Percentiles rank a stretch among this genome's conserved stretches.
phyloP scores from a whole-genome alignment of 2,888 invertebrate species.

The Rotaria sp. region DNA sequence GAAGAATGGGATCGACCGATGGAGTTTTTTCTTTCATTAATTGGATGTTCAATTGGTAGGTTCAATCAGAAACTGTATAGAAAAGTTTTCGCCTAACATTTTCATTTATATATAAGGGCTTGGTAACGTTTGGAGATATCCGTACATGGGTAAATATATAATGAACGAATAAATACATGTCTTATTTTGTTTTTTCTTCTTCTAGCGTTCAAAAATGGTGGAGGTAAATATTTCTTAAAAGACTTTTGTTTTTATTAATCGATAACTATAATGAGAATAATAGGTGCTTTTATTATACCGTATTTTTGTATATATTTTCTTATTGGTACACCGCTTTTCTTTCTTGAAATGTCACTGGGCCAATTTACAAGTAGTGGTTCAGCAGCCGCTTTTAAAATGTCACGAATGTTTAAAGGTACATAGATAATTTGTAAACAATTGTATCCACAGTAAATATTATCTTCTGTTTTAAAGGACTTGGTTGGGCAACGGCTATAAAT shows the following conservation, averaged over 20 bases:
- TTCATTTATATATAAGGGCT: not conserved
- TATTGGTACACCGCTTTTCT: not conserved
- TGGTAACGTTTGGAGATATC: constrained; percentile 21
- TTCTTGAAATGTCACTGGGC: constrained; percentile 2
- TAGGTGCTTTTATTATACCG: constrained; percentile 22
- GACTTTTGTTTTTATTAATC: too few species aligned
- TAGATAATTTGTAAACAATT: too few species aligned
- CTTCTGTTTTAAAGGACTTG: not conserved
- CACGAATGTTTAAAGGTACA: not conserved
- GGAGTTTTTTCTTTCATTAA: not conserved
- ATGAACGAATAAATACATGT: not conserved
- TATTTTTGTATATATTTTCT: constrained; percentile 20
- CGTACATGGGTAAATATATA: not conserved
- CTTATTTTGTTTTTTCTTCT: not conserved
- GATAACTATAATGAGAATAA: too few species aligned
- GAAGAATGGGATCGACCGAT: constrained; percentile 26
- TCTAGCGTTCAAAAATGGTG: constrained; percentile 21
- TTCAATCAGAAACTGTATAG: too few species aligned
- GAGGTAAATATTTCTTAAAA: not conserved
- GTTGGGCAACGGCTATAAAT: not conserved
- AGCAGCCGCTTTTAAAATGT: not conserved
- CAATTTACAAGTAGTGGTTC: not conserved
- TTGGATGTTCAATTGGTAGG: not conserved
- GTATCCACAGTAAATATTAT: too few species aligned
- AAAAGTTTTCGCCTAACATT: too few species aligned